Evolutionary conservation across 2,797 vertebrate genomes (phyloP).

Genomic region (Hypotaenidia philippensis): DNA sequence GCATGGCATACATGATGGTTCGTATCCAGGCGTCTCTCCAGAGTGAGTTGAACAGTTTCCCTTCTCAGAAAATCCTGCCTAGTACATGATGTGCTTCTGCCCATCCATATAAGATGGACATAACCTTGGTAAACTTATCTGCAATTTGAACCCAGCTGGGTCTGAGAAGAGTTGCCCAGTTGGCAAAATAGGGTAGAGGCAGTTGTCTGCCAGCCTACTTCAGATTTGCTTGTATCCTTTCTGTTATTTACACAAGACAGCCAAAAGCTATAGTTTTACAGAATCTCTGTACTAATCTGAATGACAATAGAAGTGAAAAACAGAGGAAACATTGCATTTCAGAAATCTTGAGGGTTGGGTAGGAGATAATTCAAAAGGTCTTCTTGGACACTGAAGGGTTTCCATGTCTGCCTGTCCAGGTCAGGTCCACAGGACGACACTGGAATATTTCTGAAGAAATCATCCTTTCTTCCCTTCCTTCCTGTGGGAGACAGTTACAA

Average conservation of each 20-base stretch:
- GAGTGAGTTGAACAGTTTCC: neutral
- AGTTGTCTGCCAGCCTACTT: neutral
- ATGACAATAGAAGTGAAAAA: neutral
- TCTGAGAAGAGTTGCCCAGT: neutral
- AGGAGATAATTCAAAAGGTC: neutral
- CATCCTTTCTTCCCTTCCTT: neutral
- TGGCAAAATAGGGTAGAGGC: neutral
- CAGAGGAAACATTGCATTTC: neutral
- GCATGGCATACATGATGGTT: accelerated
- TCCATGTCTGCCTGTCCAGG: neutral
- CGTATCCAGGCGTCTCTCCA: neutral
- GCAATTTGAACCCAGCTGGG: neutral
- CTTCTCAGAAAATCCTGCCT: neutral
- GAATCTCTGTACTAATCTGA: neutral
- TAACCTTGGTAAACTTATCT: neutral
- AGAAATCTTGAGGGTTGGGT: neutral
- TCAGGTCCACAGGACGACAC: neutral
- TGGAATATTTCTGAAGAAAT: neutral
- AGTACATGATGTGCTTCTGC: neutral
- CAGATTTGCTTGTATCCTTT: neutral
- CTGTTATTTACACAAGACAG: neutral
- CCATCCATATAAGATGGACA: neutral
- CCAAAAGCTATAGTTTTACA: neutral
- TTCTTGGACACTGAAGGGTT: neutral
- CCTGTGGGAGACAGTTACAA: neutral